Percentiles rank a stretch among this genome's conserved stretches.
These are phyloP conservation scores for Chamaetylas fuelleborni DNA, from an alignment of 2,113 vertebrate species.

Conservation along the genomic window DNA sequence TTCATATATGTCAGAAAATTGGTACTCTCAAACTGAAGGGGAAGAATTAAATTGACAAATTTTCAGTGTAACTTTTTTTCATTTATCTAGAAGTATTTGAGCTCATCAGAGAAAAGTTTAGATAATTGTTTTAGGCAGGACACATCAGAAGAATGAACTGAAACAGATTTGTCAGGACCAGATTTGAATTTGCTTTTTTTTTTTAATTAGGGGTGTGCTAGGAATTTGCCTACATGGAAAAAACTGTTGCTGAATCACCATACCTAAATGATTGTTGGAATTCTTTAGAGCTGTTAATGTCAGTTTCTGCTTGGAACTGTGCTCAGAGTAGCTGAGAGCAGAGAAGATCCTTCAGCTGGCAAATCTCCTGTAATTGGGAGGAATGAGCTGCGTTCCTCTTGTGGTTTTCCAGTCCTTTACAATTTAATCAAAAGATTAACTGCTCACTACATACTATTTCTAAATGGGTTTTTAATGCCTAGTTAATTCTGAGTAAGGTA, in stretches of 20 bases:
- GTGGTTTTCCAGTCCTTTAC: slow-evolving; percentile 32
- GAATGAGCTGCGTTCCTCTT: background rate
- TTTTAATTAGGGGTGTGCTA: background rate
- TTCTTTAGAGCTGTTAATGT: background rate
- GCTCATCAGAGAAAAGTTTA: background rate
- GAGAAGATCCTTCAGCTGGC: background rate
- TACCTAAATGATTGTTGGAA: background rate
- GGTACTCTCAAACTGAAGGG: background rate
- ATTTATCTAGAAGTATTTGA: background rate
- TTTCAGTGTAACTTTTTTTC: background rate
- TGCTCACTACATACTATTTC: background rate
- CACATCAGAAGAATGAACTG: background rate
- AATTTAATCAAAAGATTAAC: slow-evolving; percentile 35
- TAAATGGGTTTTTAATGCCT: slow-evolving; percentile 52
- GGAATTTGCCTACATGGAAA: background rate
- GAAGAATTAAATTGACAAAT: background rate
- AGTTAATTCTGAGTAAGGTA: slow-evolving; percentile 48
- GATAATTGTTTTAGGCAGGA: background rate
- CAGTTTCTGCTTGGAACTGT: background rate
- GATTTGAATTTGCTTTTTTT: background rate
- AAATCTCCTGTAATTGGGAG: background rate
- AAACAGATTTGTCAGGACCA: background rate
- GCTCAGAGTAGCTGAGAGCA: background rate
- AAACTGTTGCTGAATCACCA: background rate
- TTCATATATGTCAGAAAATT: background rate